A percentile compares a stretch with the other conserved stretches of the same genome.
Conservation (phyloP, 2,888 invertebrate species). For the Drosophila vallismaia region DNA sequence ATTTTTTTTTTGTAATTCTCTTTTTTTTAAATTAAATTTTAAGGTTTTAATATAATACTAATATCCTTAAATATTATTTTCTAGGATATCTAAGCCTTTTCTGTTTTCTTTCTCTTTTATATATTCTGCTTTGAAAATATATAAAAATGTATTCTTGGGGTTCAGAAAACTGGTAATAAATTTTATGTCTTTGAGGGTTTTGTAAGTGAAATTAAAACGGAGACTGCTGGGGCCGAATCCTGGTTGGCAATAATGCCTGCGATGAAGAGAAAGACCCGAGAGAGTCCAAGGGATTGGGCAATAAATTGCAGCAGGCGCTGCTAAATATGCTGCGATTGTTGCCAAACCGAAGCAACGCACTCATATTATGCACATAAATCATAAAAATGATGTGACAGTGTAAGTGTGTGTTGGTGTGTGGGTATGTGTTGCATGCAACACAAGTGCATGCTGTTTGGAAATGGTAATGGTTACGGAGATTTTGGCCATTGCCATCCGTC, state of each 20-base stretch:
- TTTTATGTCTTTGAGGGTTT: not conserved
- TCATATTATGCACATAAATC: constrained; percentile 65
- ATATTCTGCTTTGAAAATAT: not conserved
- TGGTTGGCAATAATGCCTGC: too few species aligned
- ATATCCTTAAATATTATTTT: too few species aligned
- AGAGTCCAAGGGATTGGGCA: constrained; percentile 11
- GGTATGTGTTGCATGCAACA: constrained; percentile 21
- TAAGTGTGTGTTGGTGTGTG: not conserved
- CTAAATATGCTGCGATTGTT: constrained; percentile 61
- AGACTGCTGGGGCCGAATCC: not conserved
- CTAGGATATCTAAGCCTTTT: too few species aligned
- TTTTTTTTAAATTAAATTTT: too few species aligned
- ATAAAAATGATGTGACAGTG: constrained; percentile 46
- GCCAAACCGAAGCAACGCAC: constrained; percentile 31
- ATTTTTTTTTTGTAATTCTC: too few species aligned
- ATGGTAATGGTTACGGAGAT: not conserved
- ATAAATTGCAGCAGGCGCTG: constrained; percentile 65
- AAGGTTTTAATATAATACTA: too few species aligned
- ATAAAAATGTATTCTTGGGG: not conserved
- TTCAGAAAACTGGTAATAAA: not conserved
- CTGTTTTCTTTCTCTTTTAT: not conserved
- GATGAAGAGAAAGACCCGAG: too few species aligned
- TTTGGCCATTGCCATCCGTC: constrained; percentile 67
- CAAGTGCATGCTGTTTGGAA: constrained; percentile 52
- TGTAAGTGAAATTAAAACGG: constrained; percentile 2